These are phyloP conservation scores for Neodontobutis hainanensis DNA, from an alignment of 2,113 vertebrate species.

Conservation along the genomic window DNA sequence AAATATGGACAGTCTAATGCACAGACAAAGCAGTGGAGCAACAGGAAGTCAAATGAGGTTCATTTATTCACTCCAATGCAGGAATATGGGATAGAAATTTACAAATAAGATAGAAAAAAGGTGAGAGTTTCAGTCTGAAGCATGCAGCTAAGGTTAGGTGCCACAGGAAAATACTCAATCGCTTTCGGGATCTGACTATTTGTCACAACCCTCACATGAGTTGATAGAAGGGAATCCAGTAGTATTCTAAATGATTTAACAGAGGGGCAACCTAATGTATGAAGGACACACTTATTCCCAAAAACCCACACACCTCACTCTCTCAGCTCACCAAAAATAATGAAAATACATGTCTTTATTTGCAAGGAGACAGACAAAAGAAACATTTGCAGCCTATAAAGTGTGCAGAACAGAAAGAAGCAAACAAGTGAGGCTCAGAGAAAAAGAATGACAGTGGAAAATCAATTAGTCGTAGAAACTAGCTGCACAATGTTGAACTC, in stretches of 20 bases:
- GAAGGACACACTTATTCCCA: conserved; percentile 9
- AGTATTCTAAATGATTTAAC: too few species aligned
- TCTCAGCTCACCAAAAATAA: conserved; percentile 14
- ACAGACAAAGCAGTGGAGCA: background rate
- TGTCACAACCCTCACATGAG: too few species aligned
- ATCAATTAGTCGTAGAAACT: conserved; percentile 28
- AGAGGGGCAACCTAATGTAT: conserved; percentile 21
- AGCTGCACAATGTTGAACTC: conserved; percentile 6
- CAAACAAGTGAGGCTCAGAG: background rate
- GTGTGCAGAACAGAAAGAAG: conserved; percentile 6
- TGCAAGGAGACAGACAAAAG: conserved; percentile 2
- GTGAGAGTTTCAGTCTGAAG: too few species aligned
- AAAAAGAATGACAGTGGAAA: background rate
- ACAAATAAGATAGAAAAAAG: too few species aligned
- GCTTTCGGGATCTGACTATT: too few species aligned
- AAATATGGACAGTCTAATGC: background rate
- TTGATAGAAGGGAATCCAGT: too few species aligned
- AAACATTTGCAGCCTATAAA: too few species aligned
- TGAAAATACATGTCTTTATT: conserved; percentile 9
- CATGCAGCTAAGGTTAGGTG: too few species aligned
- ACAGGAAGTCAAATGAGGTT: background rate
- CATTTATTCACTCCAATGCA: too few species aligned
- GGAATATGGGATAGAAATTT: too few species aligned
- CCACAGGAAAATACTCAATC: too few species aligned
- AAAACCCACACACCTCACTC: conserved; percentile 1